Percentiles rank a stretch among this genome's conserved stretches.
These are phyloP conservation scores for Anguilla pacifica DNA, from an alignment of 2,797 vertebrate species.

Conservation along the genomic window DNA sequence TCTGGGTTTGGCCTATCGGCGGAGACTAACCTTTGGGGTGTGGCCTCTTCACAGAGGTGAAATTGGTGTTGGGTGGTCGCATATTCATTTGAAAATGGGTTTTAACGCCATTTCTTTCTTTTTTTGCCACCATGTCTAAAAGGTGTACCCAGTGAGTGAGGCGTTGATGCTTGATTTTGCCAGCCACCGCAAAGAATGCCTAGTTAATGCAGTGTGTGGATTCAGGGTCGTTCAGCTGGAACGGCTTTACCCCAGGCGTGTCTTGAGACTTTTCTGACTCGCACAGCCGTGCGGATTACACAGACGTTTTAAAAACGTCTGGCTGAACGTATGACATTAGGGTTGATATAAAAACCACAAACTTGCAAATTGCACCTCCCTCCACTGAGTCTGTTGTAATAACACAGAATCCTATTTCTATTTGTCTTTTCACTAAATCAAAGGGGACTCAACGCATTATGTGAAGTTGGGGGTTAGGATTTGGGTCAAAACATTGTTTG, in stretches of 20 bases:
- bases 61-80: neutral
- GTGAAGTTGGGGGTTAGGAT: neutral
- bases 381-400: neutral
- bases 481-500: neutral
- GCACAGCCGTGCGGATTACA: slow-evolving; percentile 39
- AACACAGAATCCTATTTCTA: neutral
- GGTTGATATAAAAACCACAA: slow-evolving; percentile 27
- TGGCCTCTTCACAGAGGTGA: neutral
- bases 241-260: slow-evolving; percentile 37
- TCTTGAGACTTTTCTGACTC: slow-evolving; percentile 22
- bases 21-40: neutral
- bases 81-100: slow-evolving; percentile 20
- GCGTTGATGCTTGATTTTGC: neutral
- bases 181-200: slow-evolving; percentile 30
- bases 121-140: slow-evolving; percentile 14
- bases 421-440: neutral
- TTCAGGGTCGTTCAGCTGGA: slow-evolving; percentile 37
- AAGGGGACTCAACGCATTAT: neutral
- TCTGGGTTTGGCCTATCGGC: slow-evolving; percentile 39
- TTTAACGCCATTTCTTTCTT: neutral
- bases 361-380: slow-evolving; percentile 1
- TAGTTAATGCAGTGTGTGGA: slow-evolving; percentile 13
- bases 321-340: slow-evolving; percentile 28
- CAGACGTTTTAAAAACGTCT: slow-evolving; percentile 37
- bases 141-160: neutral